A percentile compares a stretch with the other conserved stretches of the same genome.
These are phyloP conservation scores for Diloba caeruleocephala DNA, from an alignment of 2,888 invertebrate genomes.

Conservation along the genomic window DNA sequence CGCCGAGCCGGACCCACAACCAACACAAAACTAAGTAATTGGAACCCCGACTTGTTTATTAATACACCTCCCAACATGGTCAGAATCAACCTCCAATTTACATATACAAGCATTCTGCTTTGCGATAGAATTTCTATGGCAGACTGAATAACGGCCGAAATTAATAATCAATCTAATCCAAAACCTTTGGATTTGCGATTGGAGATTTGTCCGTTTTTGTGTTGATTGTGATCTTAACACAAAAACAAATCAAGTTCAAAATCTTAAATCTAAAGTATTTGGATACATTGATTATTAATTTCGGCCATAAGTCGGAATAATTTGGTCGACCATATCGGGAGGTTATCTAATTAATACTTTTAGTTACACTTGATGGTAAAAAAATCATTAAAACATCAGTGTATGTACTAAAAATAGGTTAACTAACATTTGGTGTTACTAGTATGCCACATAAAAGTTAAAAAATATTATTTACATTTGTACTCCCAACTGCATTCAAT, in stretches of 20 bases:
- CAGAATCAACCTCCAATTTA: background rate
- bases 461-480: constrained; percentile 33
- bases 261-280: no score
- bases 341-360: background rate
- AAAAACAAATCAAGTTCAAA: no score
- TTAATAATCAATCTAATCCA: no score
- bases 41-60: constrained; percentile 27
- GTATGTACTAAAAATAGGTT: constrained; percentile 2
- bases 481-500: constrained; percentile 10
- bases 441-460: constrained; percentile 14
- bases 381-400: no score
- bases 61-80: background rate
- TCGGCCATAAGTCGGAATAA: no score
- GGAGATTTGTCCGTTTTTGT: no score
- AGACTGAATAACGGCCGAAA: no score
- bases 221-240: no score
- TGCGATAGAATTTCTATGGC: no score
- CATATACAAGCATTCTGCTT: no score
- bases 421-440: constrained; percentile 38
- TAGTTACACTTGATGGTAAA: constrained; percentile 35
- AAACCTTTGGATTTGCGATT: no score
- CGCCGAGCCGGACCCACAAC: constrained; percentile 52
- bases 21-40: constrained; percentile 36
- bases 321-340: background rate
- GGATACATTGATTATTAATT: no score